A percentile compares a stretch with the other conserved stretches of the same genome.
phyloP scores from a whole-genome alignment of 2,113 vertebrate species.

The Ceyx melanurus region DNA sequence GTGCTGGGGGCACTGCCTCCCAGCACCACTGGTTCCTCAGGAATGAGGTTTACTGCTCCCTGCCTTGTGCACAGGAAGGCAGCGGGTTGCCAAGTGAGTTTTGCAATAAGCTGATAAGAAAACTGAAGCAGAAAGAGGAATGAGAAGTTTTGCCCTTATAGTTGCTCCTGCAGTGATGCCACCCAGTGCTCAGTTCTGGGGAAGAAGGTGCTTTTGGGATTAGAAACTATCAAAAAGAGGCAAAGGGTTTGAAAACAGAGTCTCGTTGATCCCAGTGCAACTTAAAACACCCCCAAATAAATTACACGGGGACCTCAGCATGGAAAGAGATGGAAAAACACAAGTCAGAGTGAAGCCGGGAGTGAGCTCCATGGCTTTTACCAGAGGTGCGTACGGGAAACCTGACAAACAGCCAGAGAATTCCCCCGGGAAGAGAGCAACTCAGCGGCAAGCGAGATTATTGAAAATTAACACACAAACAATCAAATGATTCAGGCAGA shows the following conservation, averaged over 20 bases:
- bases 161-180: background rate
- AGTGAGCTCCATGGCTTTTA: background rate
- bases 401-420: background rate
- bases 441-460: background rate
- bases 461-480: background rate
- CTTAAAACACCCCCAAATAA: background rate
- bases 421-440: background rate
- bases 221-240: background rate
- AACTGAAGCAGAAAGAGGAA: background rate
- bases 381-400: background rate
- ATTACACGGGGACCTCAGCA: background rate
- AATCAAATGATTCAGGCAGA: background rate
- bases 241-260: background rate
- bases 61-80: background rate
- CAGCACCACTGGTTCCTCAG: rapidly evolving
- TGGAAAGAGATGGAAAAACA: background rate
- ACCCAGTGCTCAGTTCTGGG: rapidly evolving
- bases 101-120: background rate
- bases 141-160: rapidly evolving
- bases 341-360: background rate
- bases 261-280: rapidly evolving
- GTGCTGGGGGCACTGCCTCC: background rate
- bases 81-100: background rate
- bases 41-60: background rate
- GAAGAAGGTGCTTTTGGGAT: rapidly evolving